Evolutionary conservation across 2,888 invertebrate genomes (phyloP).

Genomic region (Hedya salicella): DNA sequence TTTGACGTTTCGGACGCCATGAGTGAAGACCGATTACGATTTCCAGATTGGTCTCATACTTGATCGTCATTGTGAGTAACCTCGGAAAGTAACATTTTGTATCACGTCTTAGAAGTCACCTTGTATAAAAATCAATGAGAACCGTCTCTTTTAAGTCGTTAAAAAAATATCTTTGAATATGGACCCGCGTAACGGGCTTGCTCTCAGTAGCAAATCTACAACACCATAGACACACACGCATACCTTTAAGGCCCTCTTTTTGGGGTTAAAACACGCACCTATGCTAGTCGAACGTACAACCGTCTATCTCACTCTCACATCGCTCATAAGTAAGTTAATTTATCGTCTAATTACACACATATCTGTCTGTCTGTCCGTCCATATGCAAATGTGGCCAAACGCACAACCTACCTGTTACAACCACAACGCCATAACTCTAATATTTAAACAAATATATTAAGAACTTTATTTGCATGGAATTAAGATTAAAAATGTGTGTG

Average conservation of each 20-base stretch:
- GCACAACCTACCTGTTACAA: not conserved
- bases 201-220: too few relatives aligned
- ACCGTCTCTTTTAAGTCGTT: too few relatives aligned
- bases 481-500: not conserved
- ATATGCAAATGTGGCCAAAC: slow-evolving; percentile 51
- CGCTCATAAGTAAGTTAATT: slow-evolving; percentile 65
- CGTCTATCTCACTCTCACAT: slow-evolving; percentile 47
- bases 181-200: too few relatives aligned
- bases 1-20: too few relatives aligned
- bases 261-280: slow-evolving; percentile 1
- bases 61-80: too few relatives aligned
- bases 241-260: not conserved
- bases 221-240: too few relatives aligned
- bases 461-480: not conserved
- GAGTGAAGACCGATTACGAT: too few relatives aligned
- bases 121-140: too few relatives aligned
- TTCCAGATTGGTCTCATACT: too few relatives aligned
- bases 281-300: slow-evolving; percentile 22
- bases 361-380: slow-evolving; percentile 55
- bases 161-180: too few relatives aligned
- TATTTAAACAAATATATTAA: not conserved
- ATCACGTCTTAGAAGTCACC: too few relatives aligned
- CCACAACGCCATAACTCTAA: not conserved
- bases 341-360: slow-evolving; percentile 71
- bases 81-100: too few relatives aligned